A percentile compares a stretch with the other conserved stretches of the same genome.
Evolutionary conservation across 2,797 vertebrate species (phyloP).

Genomic region (Spea hammondii): DNA sequence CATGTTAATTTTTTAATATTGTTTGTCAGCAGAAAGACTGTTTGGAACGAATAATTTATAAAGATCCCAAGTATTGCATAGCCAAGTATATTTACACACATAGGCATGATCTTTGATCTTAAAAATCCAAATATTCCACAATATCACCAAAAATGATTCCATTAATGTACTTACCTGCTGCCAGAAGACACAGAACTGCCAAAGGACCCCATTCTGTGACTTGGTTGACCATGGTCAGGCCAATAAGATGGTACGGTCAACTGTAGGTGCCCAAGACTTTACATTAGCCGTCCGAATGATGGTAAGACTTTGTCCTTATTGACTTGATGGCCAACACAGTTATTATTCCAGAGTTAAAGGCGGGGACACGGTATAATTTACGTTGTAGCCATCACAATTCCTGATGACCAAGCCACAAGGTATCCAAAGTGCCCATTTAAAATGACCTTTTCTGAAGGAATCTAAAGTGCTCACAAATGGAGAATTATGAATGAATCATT

Average conservation of each 20-base stretch:
- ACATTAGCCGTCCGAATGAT: not conserved
- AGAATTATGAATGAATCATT: too few species aligned
- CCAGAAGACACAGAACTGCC: not conserved
- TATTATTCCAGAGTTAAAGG: not conserved
- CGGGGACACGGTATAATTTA: not conserved
- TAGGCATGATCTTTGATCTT: too few species aligned
- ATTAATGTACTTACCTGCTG: conserved; percentile 10
- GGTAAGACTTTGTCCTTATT: not conserved
- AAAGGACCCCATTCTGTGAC: not conserved
- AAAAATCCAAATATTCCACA: not conserved
- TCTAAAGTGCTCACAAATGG: not conserved
- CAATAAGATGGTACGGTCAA: not conserved
- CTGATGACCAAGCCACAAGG: conserved; percentile 10
- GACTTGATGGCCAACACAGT: conserved; percentile 1
- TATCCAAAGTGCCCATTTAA: conserved; percentile 10
- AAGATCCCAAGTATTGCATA: too few species aligned
- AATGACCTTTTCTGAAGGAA: not conserved
- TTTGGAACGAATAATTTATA: too few species aligned
- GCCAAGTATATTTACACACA: too few species aligned
- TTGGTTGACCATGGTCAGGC: not conserved
- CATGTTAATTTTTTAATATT: too few species aligned
- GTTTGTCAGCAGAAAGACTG: too few species aligned
- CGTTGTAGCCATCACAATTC: not conserved
- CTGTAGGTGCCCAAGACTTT: not conserved
- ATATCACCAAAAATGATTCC: not conserved